Conservation (phyloP, 2,797 vertebrate species). For the Myotis pilosus region DNA sequence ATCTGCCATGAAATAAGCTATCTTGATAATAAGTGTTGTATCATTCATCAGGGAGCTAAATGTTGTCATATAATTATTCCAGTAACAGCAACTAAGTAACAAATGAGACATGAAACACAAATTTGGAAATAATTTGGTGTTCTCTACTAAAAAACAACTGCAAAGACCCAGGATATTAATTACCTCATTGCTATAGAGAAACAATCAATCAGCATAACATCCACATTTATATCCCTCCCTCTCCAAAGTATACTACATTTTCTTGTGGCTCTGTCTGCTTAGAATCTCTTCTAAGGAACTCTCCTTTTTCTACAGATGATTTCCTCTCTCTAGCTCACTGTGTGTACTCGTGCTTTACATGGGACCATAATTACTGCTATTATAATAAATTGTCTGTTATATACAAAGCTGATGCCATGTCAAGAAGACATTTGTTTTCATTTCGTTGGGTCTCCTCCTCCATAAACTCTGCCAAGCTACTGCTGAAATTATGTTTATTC, state of each 20-base stretch:
- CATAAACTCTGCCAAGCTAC: not conserved
- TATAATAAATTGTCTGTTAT: slow-evolving; percentile 44
- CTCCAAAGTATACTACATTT: not conserved
- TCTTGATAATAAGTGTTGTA: slow-evolving; percentile 43
- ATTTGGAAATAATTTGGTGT: slow-evolving; percentile 37
- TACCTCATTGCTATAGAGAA: not conserved
- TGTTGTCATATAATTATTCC: slow-evolving; percentile 63
- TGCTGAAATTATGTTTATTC: slow-evolving; percentile 51
- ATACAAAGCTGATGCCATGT: not conserved
- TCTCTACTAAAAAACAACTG: slow-evolving; percentile 57
- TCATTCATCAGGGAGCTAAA: slow-evolving; percentile 61
- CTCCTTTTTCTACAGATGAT: not conserved
- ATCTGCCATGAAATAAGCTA: slow-evolving; percentile 59
- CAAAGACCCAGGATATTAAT: slow-evolving; percentile 52
- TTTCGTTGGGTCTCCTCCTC: not conserved
- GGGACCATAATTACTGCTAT: slow-evolving; percentile 20
- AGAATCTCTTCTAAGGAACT: not conserved
- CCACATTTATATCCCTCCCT: slow-evolving; percentile 32
- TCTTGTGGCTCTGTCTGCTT: not conserved
- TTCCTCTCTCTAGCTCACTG: not conserved
- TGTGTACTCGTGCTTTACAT: not conserved
- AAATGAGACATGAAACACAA: slow-evolving; percentile 58
- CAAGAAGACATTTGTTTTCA: slow-evolving; percentile 58
- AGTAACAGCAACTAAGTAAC: slow-evolving; percentile 65
- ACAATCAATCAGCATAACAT: not conserved